Percentiles rank a stretch among this genome's conserved stretches.
Conservation (phyloP, 2,888 invertebrate genomes). For the Hybos culiciformis region DNA sequence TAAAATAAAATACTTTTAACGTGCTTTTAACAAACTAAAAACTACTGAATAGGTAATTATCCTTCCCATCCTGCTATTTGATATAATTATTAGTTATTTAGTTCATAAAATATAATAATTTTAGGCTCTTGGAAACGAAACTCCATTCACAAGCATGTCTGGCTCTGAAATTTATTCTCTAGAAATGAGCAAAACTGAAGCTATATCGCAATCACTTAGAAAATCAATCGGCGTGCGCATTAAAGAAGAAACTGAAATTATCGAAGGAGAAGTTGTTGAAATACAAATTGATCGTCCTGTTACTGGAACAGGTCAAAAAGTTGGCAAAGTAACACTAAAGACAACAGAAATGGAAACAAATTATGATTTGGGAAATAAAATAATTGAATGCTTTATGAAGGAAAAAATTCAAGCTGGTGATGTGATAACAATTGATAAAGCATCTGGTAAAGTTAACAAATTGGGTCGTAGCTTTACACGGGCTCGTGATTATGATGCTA, state of each 20-base stretch:
- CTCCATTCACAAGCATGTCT: slow-evolving; percentile 97
- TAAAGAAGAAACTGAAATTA: slow-evolving; percentile 95
- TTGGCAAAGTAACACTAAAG: slow-evolving; percentile 90
- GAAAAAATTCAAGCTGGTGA: slow-evolving; percentile 95
- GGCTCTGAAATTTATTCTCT: slow-evolving; percentile 97
- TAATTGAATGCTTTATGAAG: slow-evolving; percentile 91
- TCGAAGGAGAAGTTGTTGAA: slow-evolving; percentile 98
- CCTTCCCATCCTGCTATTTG: no score
- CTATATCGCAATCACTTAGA: slow-evolving; percentile 88
- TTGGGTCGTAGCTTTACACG: slow-evolving; percentile 90
- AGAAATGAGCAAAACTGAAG: slow-evolving; percentile 99
- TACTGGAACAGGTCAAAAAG: slow-evolving; percentile 61
- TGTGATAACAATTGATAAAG: slow-evolving; percentile 96
- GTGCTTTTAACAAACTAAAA: neutral
- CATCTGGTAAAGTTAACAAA: slow-evolving; percentile 84
- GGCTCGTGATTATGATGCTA: slow-evolving; percentile 96
- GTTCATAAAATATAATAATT: neutral
- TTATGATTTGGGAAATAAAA: slow-evolving; percentile 95
- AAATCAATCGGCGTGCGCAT: slow-evolving; percentile 96
- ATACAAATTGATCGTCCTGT: slow-evolving; percentile 93
- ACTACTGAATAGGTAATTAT: neutral
- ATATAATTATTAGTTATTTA: neutral
- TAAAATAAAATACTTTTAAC: no score
- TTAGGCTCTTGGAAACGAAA: slow-evolving; percentile 73
- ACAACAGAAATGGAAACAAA: slow-evolving; percentile 99